These are phyloP conservation scores for Zoanthus gigantus DNA, from an alignment of 92 coral and sea anemone species.

Conservation along the genomic window DNA sequence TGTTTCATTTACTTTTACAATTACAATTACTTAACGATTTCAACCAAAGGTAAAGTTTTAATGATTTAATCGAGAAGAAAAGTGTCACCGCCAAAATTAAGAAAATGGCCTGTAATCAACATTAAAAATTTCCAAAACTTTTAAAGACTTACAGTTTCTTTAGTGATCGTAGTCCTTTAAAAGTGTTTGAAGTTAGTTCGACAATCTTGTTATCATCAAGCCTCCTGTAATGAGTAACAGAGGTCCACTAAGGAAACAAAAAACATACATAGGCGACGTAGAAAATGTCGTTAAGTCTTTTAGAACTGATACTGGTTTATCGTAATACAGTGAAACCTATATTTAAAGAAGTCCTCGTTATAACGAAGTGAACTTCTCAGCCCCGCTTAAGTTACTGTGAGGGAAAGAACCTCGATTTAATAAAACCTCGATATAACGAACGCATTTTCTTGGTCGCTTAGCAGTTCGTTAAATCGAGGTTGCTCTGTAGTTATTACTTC, in stretches of 20 bases:
- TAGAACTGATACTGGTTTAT: neutral
- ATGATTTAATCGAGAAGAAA: too few relatives aligned
- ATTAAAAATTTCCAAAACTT: neutral
- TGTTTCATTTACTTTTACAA: neutral
- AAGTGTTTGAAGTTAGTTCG: slow-evolving; percentile 62
- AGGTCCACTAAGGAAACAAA: neutral
- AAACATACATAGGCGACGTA: too few relatives aligned
- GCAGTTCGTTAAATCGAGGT: neutral
- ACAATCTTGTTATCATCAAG: slow-evolving; percentile 78
- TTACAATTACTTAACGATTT: neutral
- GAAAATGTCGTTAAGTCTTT: too few relatives aligned
- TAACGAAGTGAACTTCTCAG: too few relatives aligned
- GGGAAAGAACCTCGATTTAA: too few relatives aligned
- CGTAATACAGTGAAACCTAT: neutral
- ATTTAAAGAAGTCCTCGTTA: too few relatives aligned
- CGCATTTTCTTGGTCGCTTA: too few relatives aligned
- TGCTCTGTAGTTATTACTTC: neutral
- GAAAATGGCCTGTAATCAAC: too few relatives aligned
- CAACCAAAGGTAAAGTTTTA: too few relatives aligned
- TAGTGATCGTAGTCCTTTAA: slow-evolving; percentile 68
- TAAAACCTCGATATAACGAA: too few relatives aligned
- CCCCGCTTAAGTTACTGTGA: too few relatives aligned
- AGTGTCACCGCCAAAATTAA: too few relatives aligned
- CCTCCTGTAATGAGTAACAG: slow-evolving; percentile 32
- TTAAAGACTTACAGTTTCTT: slow-evolving; percentile 73